Conservation (phyloP, 2,888 invertebrate species). For the Gerosis bhagava region DNA sequence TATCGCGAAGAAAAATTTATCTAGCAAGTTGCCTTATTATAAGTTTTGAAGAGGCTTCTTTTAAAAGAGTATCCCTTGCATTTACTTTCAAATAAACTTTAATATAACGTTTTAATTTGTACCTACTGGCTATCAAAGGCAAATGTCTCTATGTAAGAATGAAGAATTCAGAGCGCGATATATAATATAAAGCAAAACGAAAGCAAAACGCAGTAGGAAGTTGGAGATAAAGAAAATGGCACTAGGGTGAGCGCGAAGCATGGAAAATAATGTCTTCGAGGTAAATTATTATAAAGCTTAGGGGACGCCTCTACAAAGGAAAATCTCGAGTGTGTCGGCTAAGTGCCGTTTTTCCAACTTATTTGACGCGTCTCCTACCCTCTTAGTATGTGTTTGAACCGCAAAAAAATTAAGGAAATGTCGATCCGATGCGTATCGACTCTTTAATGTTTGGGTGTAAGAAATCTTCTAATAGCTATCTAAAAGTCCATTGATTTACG, state of each 20-base stretch:
- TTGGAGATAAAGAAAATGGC: conserved; percentile 45
- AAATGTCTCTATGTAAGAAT: neutral
- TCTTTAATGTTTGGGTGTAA: neutral
- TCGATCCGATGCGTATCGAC: conserved; percentile 30
- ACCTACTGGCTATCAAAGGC: neutral
- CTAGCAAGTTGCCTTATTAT: conserved; percentile 11
- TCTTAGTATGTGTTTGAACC: conserved; percentile 36
- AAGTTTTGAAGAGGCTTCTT: conserved; percentile 1
- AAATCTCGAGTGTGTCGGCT: conserved; percentile 52
- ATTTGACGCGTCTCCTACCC: conserved; percentile 60
- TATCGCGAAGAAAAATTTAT: too few species aligned
- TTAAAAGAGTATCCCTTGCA: conserved; percentile 1
- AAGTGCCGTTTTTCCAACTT: conserved; percentile 71
- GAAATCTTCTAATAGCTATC: neutral
- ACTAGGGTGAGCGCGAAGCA: conserved; percentile 53
- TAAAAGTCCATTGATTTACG: neutral
- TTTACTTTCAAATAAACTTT: conserved; percentile 1
- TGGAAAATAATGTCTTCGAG: conserved; percentile 62
- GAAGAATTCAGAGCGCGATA: conserved; percentile 13
- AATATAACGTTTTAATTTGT: conserved; percentile 1
- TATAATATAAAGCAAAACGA: conserved; percentile 20
- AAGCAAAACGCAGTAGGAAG: conserved; percentile 39
- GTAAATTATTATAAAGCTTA: conserved; percentile 59
- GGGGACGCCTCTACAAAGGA: conserved; percentile 36
- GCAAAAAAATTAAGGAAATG: conserved; percentile 49